Evolutionary conservation across 2,888 invertebrate species (phyloP).

Genomic region (Protonemura montana): DNA sequence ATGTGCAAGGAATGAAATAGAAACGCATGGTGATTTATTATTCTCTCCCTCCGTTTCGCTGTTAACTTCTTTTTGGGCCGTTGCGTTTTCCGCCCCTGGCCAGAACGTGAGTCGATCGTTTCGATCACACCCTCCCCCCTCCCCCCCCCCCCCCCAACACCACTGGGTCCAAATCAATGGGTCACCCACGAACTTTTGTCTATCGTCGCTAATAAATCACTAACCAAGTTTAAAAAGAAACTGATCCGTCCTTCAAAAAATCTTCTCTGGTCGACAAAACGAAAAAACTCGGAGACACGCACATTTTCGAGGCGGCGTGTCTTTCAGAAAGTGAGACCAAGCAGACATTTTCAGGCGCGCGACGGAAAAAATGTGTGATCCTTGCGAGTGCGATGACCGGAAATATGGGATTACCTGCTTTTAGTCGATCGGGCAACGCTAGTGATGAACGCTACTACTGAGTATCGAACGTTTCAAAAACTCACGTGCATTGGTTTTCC

Average conservation of each 20-base stretch:
- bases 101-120: neutral
- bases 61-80: neutral
- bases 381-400: too few species aligned
- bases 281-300: neutral
- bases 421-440: too few species aligned
- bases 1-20: neutral
- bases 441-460: too few species aligned
- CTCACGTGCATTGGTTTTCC: too few species aligned
- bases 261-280: neutral
- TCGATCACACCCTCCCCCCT: conserved; percentile 15
- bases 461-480: too few species aligned
- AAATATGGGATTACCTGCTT: too few species aligned
- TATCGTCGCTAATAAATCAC: conserved; percentile 17
- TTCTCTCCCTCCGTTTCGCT: neutral
- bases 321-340: neutral
- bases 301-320: neutral
- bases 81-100: neutral
- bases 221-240: neutral
- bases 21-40: neutral
- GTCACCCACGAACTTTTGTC: conserved; percentile 25
- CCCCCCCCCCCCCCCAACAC: neutral
- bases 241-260: neutral
- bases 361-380: neutral
- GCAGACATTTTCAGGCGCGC: neutral
- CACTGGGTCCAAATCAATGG: conserved; percentile 16